Percentiles rank a stretch among this genome's conserved stretches.
phyloP scores from a whole-genome alignment of 64 coral and sea anemone genomes.

The Dendrophyllia cribrosa region DNA sequence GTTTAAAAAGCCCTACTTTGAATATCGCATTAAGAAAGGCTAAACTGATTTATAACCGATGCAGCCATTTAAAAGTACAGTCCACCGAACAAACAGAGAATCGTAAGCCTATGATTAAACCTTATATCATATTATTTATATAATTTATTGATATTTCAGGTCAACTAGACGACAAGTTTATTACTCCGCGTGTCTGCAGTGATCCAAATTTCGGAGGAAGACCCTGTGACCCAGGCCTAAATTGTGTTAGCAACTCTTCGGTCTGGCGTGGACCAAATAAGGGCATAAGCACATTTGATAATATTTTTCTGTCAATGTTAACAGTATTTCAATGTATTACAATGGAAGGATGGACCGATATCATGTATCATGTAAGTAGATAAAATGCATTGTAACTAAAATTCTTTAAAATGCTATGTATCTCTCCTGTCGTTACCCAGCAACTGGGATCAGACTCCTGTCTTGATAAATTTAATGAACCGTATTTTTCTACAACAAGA shows the following conservation, averaged over 20 bases:
- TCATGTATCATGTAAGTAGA: constrained; percentile 98
- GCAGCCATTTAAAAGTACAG: too few relatives aligned
- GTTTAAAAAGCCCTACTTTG: too few relatives aligned
- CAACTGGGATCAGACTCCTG: not conserved
- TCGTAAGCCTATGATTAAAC: too few relatives aligned
- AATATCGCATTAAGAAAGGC: too few relatives aligned
- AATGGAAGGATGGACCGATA: constrained; percentile 99
- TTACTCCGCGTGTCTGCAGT: constrained; percentile 77
- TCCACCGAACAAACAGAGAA: too few relatives aligned
- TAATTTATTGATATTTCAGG: constrained; percentile 46
- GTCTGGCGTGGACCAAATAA: constrained; percentile 88
- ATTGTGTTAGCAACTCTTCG: constrained; percentile 43
- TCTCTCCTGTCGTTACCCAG: too few relatives aligned
- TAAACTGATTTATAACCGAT: too few relatives aligned
- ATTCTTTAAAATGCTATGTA: not conserved
- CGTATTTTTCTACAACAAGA: too few relatives aligned
- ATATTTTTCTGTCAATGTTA: constrained; percentile 98
- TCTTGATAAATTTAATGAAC: too few relatives aligned
- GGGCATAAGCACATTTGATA: constrained; percentile 97
- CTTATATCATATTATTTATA: too few relatives aligned
- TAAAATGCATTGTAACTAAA: not conserved
- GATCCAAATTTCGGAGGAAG: constrained; percentile 33
- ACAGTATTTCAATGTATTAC: constrained; percentile 99
- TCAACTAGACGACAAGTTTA: constrained; percentile 46
- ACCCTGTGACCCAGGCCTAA: constrained; percentile 31